Base-by-base conservation (phyloP, 2,113 vertebrate species). In the Forbesichthys papilliferus region DNA sequence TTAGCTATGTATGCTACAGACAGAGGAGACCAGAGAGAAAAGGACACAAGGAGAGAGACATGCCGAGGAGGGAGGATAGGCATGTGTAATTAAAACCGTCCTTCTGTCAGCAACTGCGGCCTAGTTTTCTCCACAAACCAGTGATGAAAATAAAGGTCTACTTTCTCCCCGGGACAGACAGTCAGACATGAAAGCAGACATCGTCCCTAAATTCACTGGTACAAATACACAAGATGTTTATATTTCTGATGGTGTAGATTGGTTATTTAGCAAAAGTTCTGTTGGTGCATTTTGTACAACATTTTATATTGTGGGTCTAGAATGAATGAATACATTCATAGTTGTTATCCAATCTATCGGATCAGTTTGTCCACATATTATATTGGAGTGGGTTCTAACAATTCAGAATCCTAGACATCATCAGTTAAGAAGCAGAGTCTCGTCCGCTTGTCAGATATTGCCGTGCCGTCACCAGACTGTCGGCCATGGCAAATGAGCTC, bases 51-150 rank as follows among this genome's bases (percentile, higher is more conserved):
- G 63, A 72, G 5, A 54, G 13, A 63, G 16, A 65, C 36, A 42
- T 42, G 61, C 27, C 2, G 62, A 65, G 79, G 57, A 77, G 85
- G 86, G 75, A 83, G 87, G 78, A 79, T 80, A 86, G 83, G 88
- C 83, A 81, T 65, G 89, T 92, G 87, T 93, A 94, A 95, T 94
- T 89, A 93, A 90, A 94, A 93, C 88, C 92, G 94, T 91, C 91
- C 91, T 93, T 92, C 82, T 75, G 71, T 68, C 46, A 62, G 48
- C 86, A 84, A 93, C 89, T 87, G 80, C 48, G 80, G 85, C 87
- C 78, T 88, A 87, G 84, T 84, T 87, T 90, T 79, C 36, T 5
- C 88, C 87, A 88, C 83, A 91, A 92, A 92, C 88, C 84, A 80
- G 89, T 80, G 74, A 77, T 84, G 88, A 86, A 90, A 88, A 86